Evolutionary conservation across 2,888 invertebrate genomes (phyloP).

Genomic region (Tenthredo mesomela): DNA sequence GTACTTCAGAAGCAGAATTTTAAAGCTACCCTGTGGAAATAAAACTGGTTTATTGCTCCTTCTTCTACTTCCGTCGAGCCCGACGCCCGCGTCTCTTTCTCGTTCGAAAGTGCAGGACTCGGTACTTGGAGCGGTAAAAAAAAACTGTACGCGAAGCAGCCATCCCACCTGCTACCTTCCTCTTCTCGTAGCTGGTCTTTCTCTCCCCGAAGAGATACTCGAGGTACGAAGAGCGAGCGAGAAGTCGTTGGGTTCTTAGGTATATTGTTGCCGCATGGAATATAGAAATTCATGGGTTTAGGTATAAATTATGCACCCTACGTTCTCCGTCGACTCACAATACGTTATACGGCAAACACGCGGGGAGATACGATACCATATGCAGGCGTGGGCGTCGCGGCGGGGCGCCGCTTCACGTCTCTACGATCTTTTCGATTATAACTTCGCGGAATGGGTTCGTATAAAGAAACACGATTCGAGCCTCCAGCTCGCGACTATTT

Average conservation of each 20-base stretch:
- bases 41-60: slow-evolving; percentile 71
- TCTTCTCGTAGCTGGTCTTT: not conserved
- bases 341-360: slow-evolving; percentile 53
- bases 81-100: slow-evolving; percentile 30
- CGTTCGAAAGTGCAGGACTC: slow-evolving; percentile 45
- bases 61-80: slow-evolving; percentile 54
- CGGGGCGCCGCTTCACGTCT: slow-evolving; percentile 21
- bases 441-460: slow-evolving; percentile 42
- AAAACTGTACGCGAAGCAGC: not conserved
- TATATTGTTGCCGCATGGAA: slow-evolving; percentile 42
- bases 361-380: slow-evolving; percentile 69
- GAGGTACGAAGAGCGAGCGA: not conserved
- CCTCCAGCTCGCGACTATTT: not conserved
- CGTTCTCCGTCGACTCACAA: slow-evolving; percentile 60
- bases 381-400: slow-evolving; percentile 63
- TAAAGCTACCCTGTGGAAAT: slow-evolving; percentile 70
- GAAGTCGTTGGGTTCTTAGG: slow-evolving; percentile 39
- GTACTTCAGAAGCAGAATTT: slow-evolving; percentile 69
- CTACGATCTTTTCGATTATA: slow-evolving; percentile 47
- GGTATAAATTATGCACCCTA: slow-evolving; percentile 73
- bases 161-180: slow-evolving; percentile 22
- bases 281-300: slow-evolving; percentile 67
- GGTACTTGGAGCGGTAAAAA: slow-evolving; percentile 10
- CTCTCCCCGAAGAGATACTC: slow-evolving; percentile 7
- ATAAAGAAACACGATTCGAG: slow-evolving; percentile 7